Conservation (phyloP, 1,140 invertebrate species). For the Thalassaphorura encarpata region DNA sequence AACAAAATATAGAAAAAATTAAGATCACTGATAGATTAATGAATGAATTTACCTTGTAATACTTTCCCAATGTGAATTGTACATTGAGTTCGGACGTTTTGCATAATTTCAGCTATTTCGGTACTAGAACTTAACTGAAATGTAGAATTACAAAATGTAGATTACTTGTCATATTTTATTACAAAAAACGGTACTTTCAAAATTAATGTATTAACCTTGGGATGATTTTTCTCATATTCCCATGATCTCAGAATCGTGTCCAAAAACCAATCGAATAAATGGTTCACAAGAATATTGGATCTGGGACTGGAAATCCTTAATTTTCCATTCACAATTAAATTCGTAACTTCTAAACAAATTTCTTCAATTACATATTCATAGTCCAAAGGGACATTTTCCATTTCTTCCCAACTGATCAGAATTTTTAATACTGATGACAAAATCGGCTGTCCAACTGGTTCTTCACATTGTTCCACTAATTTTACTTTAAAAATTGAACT, state of each 20-base stretch:
- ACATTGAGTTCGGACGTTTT: slow-evolving; percentile 51
- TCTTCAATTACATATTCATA: neutral
- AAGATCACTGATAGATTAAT: neutral
- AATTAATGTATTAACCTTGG: slow-evolving; percentile 48
- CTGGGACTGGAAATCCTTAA: neutral
- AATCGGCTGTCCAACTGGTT: neutral
- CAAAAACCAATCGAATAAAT: slow-evolving; percentile 14
- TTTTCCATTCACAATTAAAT: neutral
- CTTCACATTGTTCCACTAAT: too few species aligned
- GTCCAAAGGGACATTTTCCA: neutral
- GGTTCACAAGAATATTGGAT: slow-evolving; percentile 3
- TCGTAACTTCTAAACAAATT: neutral
- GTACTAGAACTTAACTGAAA: slow-evolving; percentile 47
- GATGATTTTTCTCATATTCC: slow-evolving; percentile 42
- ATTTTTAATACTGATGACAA: neutral
- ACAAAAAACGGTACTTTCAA: slow-evolving; percentile 4
- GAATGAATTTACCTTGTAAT: slow-evolving; percentile 47
- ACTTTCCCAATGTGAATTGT: slow-evolving; percentile 50
- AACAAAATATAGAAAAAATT: neutral
- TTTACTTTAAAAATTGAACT: too few species aligned
- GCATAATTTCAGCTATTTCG: slow-evolving; percentile 47
- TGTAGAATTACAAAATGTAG: neutral
- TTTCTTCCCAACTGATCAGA: neutral
- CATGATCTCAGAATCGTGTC: slow-evolving; percentile 22
- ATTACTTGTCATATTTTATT: neutral